Evolutionary conservation across 1,140 invertebrate species (phyloP).

Genomic region (Macrocentrus cingulum): DNA sequence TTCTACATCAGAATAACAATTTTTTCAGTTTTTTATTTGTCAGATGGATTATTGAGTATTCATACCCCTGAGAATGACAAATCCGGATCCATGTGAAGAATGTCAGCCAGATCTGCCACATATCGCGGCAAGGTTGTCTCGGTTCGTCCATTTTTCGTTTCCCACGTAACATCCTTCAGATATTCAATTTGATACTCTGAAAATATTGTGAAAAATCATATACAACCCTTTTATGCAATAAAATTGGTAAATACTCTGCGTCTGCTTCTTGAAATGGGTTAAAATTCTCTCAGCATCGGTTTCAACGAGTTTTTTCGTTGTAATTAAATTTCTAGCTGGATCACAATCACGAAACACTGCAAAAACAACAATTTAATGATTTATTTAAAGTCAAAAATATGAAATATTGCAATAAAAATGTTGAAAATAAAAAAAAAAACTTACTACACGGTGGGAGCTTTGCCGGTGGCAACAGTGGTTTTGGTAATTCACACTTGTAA

Average conservation of each 20-base stretch:
- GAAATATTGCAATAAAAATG: not conserved
- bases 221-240: slow-evolving; percentile 2
- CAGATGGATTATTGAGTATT: not conserved
- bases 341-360: slow-evolving; percentile 35
- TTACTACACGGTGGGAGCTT: slow-evolving; percentile 39
- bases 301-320: slow-evolving; percentile 38
- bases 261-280: slow-evolving; percentile 36
- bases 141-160: not conserved
- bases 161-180: slow-evolving; percentile 39
- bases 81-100: slow-evolving; percentile 53
- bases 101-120: slow-evolving; percentile 45
- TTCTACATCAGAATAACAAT: slow-evolving; percentile 35
- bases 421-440: not conserved
- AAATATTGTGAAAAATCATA: slow-evolving; percentile 26
- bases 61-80: slow-evolving; percentile 50
- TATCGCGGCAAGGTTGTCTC: slow-evolving; percentile 39
- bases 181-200: slow-evolving; percentile 25
- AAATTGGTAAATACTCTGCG: slow-evolving; percentile 31
- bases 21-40: not conserved
- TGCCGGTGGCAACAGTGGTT: slow-evolving; percentile 48
- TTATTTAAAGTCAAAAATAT: not conserved
- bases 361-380: slow-evolving; percentile 6
- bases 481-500: slow-evolving; percentile 47
- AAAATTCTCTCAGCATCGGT: slow-evolving; percentile 40
- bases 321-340: slow-evolving; percentile 39